Percentiles rank a stretch among this genome's conserved stretches.
Evolutionary conservation across 2,113 vertebrate genomes (phyloP).

Genomic region (Felis chaus): DNA sequence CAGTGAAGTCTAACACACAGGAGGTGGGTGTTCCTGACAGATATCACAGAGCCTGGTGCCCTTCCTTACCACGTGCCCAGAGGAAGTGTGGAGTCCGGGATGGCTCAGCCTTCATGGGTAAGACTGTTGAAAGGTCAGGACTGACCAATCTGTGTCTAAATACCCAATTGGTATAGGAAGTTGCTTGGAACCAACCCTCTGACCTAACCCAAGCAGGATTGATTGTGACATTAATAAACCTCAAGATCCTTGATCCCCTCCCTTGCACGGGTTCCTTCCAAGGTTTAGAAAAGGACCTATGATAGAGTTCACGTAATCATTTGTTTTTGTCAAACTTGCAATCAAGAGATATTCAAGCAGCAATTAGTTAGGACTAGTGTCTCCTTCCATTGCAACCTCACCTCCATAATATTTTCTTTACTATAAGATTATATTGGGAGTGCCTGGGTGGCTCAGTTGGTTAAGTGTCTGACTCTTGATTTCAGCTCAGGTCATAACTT

Average conservation of each 20-base stretch:
- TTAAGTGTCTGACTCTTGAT: too few relatives aligned
- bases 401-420: neutral
- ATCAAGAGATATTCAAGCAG: neutral
- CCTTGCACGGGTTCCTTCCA: neutral
- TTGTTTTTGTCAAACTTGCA: neutral
- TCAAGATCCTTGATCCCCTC: neutral
- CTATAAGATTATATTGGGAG: neutral
- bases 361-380: neutral
- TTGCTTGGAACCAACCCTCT: neutral
- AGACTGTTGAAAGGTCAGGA: neutral
- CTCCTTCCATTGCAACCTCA: neutral
- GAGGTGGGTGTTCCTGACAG: neutral
- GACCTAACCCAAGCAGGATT: neutral
- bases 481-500: too few relatives aligned
- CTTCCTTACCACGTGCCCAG: fast-evolving
- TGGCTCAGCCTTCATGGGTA: neutral
- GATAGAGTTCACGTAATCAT: neutral
- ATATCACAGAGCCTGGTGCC: fast-evolving
- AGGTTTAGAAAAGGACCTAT: neutral
- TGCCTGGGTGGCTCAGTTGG: too few relatives aligned
- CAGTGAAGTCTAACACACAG: neutral
- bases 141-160: neutral
- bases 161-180: neutral
- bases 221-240: neutral
- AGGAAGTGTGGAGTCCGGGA: neutral